These are phyloP conservation scores for Hypotaenidia philippensis DNA, from an alignment of 2,797 vertebrate species.

Conservation along the genomic window DNA sequence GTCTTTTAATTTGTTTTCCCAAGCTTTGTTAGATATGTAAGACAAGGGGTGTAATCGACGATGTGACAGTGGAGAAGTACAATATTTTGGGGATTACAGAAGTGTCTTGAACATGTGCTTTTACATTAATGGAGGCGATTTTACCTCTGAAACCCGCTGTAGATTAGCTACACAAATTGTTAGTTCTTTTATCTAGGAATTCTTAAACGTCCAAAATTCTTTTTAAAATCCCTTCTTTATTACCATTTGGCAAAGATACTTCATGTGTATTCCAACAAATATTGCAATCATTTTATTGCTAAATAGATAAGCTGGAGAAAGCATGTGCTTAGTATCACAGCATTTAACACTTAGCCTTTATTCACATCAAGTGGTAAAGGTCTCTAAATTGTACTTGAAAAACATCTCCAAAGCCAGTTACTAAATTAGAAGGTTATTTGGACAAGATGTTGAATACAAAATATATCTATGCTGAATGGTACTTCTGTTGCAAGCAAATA, in stretches of 20 bases:
- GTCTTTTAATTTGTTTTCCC: not conserved
- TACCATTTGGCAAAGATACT: slow-evolving; percentile 65
- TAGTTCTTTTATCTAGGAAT: slow-evolving; percentile 60
- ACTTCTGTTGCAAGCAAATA: not conserved
- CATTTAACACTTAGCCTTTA: slow-evolving; percentile 8
- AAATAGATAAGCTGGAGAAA: slow-evolving; percentile 38
- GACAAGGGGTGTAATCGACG: not conserved
- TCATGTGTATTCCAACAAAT: slow-evolving; percentile 55
- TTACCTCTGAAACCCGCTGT: slow-evolving; percentile 1
- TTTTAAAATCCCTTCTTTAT: slow-evolving; percentile 50
- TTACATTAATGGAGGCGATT: slow-evolving; percentile 4
- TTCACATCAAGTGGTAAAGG: not conserved
- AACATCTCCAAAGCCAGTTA: not conserved
- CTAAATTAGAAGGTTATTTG: not conserved
- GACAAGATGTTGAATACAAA: not conserved
- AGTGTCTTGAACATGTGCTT: not conserved
- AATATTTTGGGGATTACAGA: not conserved
- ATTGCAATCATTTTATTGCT: slow-evolving; percentile 61
- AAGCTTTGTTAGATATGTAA: not conserved
- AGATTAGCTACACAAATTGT: slow-evolving; percentile 29
- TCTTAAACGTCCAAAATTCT: slow-evolving; percentile 52
- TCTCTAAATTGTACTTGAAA: not conserved
- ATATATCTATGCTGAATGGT: not conserved
- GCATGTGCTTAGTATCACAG: slow-evolving; percentile 2
- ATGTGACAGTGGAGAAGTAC: slow-evolving; percentile 7